phyloP scores from a whole-genome alignment of 2,797 vertebrate species.

The Phataginus tetradactyla region DNA sequence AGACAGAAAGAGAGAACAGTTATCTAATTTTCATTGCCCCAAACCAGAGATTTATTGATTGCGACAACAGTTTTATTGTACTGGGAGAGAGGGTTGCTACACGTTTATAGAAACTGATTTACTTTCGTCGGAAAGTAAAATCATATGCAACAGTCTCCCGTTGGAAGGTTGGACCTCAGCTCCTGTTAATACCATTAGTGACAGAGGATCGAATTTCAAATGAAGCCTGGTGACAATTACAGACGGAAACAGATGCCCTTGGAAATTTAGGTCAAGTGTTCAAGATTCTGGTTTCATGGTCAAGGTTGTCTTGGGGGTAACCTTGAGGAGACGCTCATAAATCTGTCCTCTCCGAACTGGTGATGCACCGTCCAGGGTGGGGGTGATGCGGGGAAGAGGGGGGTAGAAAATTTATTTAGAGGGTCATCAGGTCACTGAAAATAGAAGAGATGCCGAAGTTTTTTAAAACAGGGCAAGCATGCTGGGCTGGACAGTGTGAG shows the following conservation, averaged over 20 bases:
- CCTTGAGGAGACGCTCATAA: conserved; percentile 70
- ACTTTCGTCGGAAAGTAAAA: conserved; percentile 76
- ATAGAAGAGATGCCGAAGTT: not conserved
- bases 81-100: conserved; percentile 28
- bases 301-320: conserved; percentile 80
- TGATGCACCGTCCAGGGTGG: conserved; percentile 34
- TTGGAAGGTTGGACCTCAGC: conserved; percentile 70
- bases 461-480: conserved; percentile 47
- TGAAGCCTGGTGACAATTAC: conserved; percentile 78
- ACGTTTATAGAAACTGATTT: conserved; percentile 74
- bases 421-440: conserved; percentile 46
- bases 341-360: conserved; percentile 63
- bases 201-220: conserved; percentile 83
- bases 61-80: conserved; percentile 78
- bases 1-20: conserved; percentile 58
- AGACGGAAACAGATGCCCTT: conserved; percentile 79
- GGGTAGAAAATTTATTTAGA: conserved; percentile 66
- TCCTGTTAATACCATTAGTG: conserved; percentile 85
- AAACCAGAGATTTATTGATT: conserved; percentile 77
- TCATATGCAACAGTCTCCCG: conserved; percentile 66
- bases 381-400: not conserved
- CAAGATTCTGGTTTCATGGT: conserved; percentile 80
- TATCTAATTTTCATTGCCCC: conserved; percentile 79
- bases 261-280: conserved; percentile 84
- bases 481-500: not conserved